These are phyloP conservation scores for Salvelinus namaycush DNA, from an alignment of 2,113 vertebrate species.

Conservation along the genomic window DNA sequence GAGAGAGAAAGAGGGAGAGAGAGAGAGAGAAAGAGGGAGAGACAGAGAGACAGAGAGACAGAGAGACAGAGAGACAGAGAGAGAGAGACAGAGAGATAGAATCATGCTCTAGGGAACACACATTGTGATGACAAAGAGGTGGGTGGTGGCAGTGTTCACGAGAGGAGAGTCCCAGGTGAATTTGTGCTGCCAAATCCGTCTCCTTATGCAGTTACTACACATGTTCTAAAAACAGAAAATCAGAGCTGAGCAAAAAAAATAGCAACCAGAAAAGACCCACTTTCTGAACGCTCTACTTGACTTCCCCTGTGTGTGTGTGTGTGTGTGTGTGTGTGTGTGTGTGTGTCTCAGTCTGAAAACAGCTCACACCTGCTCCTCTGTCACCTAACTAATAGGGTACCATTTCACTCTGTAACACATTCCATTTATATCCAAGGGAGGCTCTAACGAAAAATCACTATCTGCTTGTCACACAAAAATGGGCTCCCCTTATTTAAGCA, in stretches of 20 bases:
- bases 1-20: not conserved
- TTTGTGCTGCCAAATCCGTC: not conserved
- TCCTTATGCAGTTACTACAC: not conserved
- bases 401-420: not conserved
- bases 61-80: not conserved
- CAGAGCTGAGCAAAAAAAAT: not conserved
- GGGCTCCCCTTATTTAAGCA: not conserved
- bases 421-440: not conserved
- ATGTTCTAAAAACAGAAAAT: not conserved
- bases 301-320: not conserved
- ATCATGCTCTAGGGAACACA: not conserved
- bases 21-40: not conserved
- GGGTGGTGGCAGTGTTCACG: not conserved
- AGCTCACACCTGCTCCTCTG: conserved; percentile 1
- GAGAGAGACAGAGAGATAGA: not conserved
- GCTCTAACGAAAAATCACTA: not conserved
- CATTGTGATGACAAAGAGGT: not conserved
- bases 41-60: not conserved
- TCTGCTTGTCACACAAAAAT: not conserved
- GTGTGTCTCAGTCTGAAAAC: not conserved
- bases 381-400: not conserved
- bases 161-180: not conserved
- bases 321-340: too few species aligned
- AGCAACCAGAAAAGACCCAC: not conserved
- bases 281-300: not conserved